These are phyloP conservation scores for Cantharis flavilabris DNA, from an alignment of 2,888 invertebrate genomes.

Conservation along the genomic window DNA sequence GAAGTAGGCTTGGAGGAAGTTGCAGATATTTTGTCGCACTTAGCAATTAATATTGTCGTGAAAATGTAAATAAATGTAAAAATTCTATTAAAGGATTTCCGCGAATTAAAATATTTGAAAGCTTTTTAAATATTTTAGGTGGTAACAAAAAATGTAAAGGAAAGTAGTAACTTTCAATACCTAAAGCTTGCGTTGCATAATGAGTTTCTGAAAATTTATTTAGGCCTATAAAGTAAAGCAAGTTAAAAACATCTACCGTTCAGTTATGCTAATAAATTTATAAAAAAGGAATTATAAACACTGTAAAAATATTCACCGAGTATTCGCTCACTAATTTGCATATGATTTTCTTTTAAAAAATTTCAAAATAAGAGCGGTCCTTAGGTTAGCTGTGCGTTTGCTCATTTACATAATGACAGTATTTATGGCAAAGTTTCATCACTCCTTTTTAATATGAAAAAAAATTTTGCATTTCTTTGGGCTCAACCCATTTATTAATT, in stretches of 20 bases:
- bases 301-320: constrained; percentile 57
- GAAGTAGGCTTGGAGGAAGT: neutral
- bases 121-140: neutral
- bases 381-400: constrained; percentile 50
- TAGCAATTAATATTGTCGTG: neutral
- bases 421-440: constrained; percentile 42
- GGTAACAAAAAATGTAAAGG: constrained; percentile 1
- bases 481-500: constrained; percentile 21
- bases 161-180: constrained; percentile 22
- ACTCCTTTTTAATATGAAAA: constrained; percentile 24
- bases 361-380: constrained; percentile 45
- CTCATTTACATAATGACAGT: constrained; percentile 53
- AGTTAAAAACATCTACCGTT: constrained; percentile 42
- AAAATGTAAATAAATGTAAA: neutral
- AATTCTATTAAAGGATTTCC: neutral
- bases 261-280: constrained; percentile 54
- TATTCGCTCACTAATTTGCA: constrained; percentile 54
- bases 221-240: constrained; percentile 26
- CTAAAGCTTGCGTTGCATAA: constrained; percentile 28
- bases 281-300: constrained; percentile 57
- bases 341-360: constrained; percentile 53
- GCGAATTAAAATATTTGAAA: neutral
- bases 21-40: neutral
- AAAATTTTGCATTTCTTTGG: constrained; percentile 18
- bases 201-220: constrained; percentile 30